Conservation (phyloP, 2,113 vertebrate genomes). For the Grantiella picta region DNA sequence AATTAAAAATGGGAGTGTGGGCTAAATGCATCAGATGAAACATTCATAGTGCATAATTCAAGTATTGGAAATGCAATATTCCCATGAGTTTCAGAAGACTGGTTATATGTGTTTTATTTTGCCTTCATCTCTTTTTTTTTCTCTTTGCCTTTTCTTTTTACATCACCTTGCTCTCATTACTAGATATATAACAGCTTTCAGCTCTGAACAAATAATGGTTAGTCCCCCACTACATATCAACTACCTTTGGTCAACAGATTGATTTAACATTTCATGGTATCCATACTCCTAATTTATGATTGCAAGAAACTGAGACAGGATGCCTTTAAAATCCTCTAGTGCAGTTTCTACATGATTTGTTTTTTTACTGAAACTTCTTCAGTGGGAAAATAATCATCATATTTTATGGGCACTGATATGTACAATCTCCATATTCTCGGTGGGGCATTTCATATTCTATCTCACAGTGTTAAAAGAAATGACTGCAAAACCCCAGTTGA, state of each 20-base stretch:
- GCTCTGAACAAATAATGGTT: background rate
- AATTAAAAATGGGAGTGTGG: background rate
- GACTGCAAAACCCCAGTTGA: background rate
- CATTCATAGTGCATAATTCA: conserved; percentile 6
- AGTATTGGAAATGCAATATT: background rate
- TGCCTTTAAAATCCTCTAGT: background rate
- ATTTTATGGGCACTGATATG: background rate
- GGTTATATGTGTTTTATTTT: background rate
- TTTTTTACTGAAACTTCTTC: background rate
- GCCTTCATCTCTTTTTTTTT: background rate
- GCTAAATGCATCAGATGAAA: background rate
- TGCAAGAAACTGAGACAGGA: background rate
- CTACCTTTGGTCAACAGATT: background rate
- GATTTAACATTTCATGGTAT: background rate
- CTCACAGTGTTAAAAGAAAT: background rate
- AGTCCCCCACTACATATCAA: background rate
- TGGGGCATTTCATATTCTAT: background rate
- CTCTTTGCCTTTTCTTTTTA: background rate
- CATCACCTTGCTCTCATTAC: background rate
- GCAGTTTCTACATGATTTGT: background rate
- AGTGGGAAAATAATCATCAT: background rate
- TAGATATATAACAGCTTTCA: background rate
- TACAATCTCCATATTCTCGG: background rate
- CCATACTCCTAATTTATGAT: background rate
- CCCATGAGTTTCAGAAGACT: background rate